Percentiles rank a stretch among this genome's conserved stretches.
Evolutionary conservation across 2,797 vertebrate species (phyloP).

Genomic region (Phalloptychus januarius): DNA sequence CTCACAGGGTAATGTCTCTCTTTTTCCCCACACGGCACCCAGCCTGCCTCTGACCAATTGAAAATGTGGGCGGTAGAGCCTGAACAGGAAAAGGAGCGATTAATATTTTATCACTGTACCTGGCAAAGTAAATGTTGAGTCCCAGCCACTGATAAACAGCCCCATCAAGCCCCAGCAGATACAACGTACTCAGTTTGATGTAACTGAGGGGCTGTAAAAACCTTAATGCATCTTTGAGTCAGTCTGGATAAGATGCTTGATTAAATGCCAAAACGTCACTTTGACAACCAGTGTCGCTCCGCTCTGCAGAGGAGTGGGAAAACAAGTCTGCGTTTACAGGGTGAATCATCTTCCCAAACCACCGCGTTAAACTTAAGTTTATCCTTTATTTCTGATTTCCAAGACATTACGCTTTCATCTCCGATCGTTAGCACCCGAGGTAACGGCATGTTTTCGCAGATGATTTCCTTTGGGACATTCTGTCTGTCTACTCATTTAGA

Average conservation of each 20-base stretch:
- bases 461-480: constrained; percentile 42
- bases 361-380: constrained; percentile 1
- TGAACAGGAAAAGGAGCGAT: not conserved
- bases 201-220: constrained; percentile 27
- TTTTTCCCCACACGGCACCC: not conserved
- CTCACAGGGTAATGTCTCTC: not conserved
- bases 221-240: constrained; percentile 46
- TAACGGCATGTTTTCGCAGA: constrained; percentile 17
- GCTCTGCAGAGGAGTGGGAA: not conserved
- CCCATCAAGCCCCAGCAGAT: constrained; percentile 33
- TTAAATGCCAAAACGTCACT: constrained; percentile 40
- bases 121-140: constrained; percentile 33
- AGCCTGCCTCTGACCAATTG: constrained; percentile 6
- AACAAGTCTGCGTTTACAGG: not conserved
- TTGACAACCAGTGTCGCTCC: constrained; percentile 18
- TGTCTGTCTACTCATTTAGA: constrained; percentile 17
- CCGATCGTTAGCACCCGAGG: constrained; percentile 12
- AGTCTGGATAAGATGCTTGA: constrained; percentile 31
- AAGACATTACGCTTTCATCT: constrained; percentile 2
- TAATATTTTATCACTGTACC: constrained; percentile 19
- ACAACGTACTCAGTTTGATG: constrained; percentile 25
- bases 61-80: not conserved
- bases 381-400: not conserved
- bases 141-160: constrained; percentile 34
- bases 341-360: not conserved